Percentiles rank a stretch among this genome's conserved stretches.
phyloP scores from a whole-genome alignment of 1,140 invertebrate genomes.

The Mylabris phalerata region DNA sequence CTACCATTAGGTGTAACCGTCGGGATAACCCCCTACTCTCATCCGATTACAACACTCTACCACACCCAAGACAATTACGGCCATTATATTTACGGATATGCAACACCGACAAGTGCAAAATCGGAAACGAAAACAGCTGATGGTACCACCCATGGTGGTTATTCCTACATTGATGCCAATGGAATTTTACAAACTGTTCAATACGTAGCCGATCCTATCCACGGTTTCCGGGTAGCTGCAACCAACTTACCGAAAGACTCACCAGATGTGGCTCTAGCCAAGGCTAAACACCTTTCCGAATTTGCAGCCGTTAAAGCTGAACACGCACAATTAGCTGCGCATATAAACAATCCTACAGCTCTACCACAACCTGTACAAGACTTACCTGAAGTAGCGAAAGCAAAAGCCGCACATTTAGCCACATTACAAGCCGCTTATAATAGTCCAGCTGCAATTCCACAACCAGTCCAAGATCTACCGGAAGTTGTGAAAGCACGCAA shows the following conservation, averaged over 20 bases:
- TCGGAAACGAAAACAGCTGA: slow-evolving; percentile 56
- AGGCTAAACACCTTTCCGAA: slow-evolving; percentile 34
- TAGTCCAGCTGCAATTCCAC: slow-evolving; percentile 6
- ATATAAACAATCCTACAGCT: slow-evolving; percentile 9
- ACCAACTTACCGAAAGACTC: slow-evolving; percentile 55
- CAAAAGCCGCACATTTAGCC: slow-evolving; percentile 35
- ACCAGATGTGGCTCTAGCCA: slow-evolving; percentile 38
- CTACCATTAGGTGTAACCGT: slow-evolving; percentile 25
- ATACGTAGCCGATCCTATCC: slow-evolving; percentile 59
- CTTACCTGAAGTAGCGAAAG: slow-evolving; percentile 35
- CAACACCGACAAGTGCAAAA: slow-evolving; percentile 57
- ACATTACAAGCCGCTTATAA: slow-evolving; percentile 22
- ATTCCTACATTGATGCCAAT: slow-evolving; percentile 62
- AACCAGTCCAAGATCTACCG: slow-evolving; percentile 34
- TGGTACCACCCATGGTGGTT: slow-evolving; percentile 59
- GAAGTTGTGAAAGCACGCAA: slow-evolving; percentile 34
- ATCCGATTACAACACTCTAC: slow-evolving; percentile 45
- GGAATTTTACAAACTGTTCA: slow-evolving; percentile 58
- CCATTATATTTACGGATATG: slow-evolving; percentile 60
- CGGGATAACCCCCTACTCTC: slow-evolving; percentile 26
- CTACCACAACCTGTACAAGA: slow-evolving; percentile 34
- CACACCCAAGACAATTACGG: slow-evolving; percentile 58
- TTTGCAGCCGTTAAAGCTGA: slow-evolving; percentile 32
- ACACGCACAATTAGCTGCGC: slow-evolving; percentile 25
- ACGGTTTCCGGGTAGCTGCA: slow-evolving; percentile 60